These are phyloP conservation scores for Nasonovia ribisnigri DNA, from an alignment of 2,888 invertebrate genomes.

Conservation along the genomic window DNA sequence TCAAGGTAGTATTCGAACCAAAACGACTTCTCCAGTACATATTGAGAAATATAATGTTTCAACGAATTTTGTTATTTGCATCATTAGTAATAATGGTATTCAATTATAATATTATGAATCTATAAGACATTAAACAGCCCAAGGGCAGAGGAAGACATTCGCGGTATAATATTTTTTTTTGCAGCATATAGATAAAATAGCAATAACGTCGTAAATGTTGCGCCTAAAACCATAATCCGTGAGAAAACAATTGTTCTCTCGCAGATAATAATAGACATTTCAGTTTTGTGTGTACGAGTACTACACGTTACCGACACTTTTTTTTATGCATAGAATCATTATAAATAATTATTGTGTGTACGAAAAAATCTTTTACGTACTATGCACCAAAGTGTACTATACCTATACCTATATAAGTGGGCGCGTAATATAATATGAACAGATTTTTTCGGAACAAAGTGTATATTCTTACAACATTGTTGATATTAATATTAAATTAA, in stretches of 20 bases:
- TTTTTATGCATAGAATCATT: neutral
- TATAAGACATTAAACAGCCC: neutral
- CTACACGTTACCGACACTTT: neutral
- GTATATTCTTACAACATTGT: neutral
- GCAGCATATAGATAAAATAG: neutral
- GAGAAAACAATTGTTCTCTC: constrained; percentile 44
- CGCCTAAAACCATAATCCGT: constrained; percentile 17
- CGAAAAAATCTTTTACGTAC: neutral
- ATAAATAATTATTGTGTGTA: neutral
- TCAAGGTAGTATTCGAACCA: constrained; percentile 40
- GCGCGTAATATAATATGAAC: neutral
- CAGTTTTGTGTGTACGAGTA: neutral
- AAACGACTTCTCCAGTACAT: neutral
- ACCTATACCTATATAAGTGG: neutral
- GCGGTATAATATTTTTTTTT: neutral
- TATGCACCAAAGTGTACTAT: neutral
- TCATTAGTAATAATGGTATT: constrained; percentile 22
- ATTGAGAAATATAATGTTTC: neutral
- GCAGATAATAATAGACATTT: constrained; percentile 9
- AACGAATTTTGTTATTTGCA: neutral
- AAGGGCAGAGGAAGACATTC: constrained; percentile 47
- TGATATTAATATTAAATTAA: neutral
- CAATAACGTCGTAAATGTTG: constrained; percentile 3
- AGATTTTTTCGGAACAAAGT: neutral
- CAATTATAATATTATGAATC: constrained; percentile 15